These are phyloP conservation scores for Protobothrops flavoviridis DNA, from an alignment of 2,113 vertebrate species.

Conservation along the genomic window DNA sequence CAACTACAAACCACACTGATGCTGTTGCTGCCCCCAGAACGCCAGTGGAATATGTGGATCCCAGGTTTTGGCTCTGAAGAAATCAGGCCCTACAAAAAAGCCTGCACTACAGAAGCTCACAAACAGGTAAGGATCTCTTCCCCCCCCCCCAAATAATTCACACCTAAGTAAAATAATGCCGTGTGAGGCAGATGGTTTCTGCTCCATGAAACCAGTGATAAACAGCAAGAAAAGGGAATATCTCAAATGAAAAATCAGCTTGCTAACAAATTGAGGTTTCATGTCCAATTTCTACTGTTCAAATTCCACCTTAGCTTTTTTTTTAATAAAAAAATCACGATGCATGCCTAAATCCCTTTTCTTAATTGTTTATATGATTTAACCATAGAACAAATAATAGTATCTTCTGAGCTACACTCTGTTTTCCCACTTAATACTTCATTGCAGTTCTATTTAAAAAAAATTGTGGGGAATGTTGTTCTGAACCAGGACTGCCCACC, in stretches of 20 bases:
- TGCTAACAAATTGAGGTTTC: background rate
- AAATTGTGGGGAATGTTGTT: background rate
- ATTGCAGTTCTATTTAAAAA: background rate
- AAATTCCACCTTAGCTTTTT: background rate
- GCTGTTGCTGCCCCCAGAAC: slow-evolving; percentile 72
- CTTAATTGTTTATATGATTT: background rate
- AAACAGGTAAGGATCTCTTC: slow-evolving; percentile 84
- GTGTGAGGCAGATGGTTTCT: background rate
- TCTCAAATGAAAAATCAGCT: background rate
- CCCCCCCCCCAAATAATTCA: accelerated
- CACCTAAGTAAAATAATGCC: accelerated
- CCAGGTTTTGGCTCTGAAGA: slow-evolving; percentile 98
- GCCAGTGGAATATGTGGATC: slow-evolving; percentile 99
- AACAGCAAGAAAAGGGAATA: background rate
- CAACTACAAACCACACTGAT: accelerated
- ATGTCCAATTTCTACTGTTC: background rate
- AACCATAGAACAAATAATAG: background rate
- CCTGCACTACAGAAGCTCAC: slow-evolving; percentile 98
- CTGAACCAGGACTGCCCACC: background rate
- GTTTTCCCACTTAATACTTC: background rate
- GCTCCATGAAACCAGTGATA: background rate
- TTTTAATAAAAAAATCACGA: background rate
- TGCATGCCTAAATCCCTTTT: background rate
- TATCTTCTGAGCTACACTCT: background rate
- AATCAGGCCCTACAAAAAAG: slow-evolving; percentile 97